These are phyloP conservation scores for Tinamus guttatus DNA, from an alignment of 2,113 vertebrate genomes.

Conservation along the genomic window DNA sequence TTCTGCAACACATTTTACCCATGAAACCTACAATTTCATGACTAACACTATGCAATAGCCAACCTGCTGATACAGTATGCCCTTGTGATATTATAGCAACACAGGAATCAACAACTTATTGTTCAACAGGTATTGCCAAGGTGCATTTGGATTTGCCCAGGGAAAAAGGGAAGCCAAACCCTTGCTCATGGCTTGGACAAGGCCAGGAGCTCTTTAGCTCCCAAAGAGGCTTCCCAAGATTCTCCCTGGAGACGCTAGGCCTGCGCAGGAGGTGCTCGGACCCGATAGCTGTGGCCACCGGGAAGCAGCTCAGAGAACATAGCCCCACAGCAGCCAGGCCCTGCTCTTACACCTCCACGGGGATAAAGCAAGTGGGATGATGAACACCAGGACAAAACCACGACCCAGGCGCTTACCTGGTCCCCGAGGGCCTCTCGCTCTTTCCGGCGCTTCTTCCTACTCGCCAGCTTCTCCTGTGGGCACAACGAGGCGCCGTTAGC, in stretches of 20 bases:
- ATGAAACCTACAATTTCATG: background rate
- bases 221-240: too few relatives aligned
- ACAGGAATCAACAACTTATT: background rate
- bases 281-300: too few relatives aligned
- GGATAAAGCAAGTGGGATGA: background rate
- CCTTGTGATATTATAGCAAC: background rate
- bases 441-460: conserved; percentile 91
- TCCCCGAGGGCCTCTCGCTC: conserved; percentile 92
- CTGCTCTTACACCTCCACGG: background rate
- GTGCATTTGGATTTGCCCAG: background rate
- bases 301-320: too few relatives aligned
- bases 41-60: fast-evolving
- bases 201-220: too few relatives aligned
- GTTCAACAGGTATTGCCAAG: background rate
- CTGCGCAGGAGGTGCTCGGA: background rate
- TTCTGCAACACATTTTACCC: background rate
- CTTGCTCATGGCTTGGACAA: fast-evolving
- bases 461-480: conserved; percentile 86
- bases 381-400: too few relatives aligned
- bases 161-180: background rate
- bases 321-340: too few relatives aligned
- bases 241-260: background rate
- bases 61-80: background rate
- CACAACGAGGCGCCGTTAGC: background rate
- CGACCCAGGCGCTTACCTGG: conserved; percentile 79